Base-by-base conservation (phyloP, 2,113 vertebrate genomes). In the Stigmatopora nigra region DNA sequence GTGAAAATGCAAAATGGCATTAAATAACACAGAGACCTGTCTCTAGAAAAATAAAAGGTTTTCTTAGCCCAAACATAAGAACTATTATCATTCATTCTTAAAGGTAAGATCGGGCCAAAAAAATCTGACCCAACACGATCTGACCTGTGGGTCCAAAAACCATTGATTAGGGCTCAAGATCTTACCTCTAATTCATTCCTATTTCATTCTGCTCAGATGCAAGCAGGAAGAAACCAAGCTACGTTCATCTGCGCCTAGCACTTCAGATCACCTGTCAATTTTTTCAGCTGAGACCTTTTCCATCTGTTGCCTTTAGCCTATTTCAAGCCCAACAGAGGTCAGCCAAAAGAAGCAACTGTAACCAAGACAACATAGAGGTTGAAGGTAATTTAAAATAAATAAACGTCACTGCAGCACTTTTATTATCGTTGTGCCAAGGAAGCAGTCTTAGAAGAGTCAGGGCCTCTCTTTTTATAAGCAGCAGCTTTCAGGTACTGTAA, bases 271-370 rank as follows among this genome's bases (percentile, higher is more conserved):
- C 71, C 72, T 76, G 70, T 74, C 65, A 58, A 51, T 47, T 64
- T 68, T 68, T 73, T 73, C 63, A 71, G 67, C 70, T 53, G 52
- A 55, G 72, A 65, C 63, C 69, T 61, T 82, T 73, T 81, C 47
- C 64, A 76, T 75, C 71, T 36, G 65, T 66, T 64, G 66, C 68
- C 70, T 79, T 68, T 69, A 53, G 69, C 49, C n/a, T 58, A 76
- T 71, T 73, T 78, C 70, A 55, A 64, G 46, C 52, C 62, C 25
- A 31, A 4, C 65, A 70, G 77, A 82, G 73, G 75, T 84, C 76
- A 61, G 10, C 47, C 58, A 75, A 80, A 78, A 63, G 66, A 71
- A 59, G 64, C 64, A 64, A 72, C 62, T 76, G 59, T 69, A 63
- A 56, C 16, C 0, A 22, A 80, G 61, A 53, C 62, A 62, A 38